Evolutionary conservation across 2,797 vertebrate species (phyloP).

Genomic region (Vespertilio murinus): DNA sequence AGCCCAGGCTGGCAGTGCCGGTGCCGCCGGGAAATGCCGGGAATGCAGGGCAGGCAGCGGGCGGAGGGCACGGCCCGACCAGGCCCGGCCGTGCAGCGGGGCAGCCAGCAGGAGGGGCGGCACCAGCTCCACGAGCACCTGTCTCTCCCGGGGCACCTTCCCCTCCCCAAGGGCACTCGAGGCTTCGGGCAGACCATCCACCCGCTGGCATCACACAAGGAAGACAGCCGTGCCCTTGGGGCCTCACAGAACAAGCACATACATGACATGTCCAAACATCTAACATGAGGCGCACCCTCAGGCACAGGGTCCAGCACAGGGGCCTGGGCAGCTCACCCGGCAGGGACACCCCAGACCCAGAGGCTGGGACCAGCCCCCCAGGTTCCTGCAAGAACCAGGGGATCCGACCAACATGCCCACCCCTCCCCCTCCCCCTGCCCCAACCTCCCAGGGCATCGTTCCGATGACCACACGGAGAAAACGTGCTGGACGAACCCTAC

Average conservation of each 20-base stretch:
- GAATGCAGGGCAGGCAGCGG: neutral
- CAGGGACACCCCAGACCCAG: no score
- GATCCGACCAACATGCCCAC: accelerated
- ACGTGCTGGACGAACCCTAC: neutral
- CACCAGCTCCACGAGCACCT: neutral
- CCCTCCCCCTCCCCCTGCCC: neutral
- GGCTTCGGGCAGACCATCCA: slow-evolving; percentile 66
- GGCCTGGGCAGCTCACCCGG: neutral
- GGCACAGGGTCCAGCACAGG: slow-evolving; percentile 74
- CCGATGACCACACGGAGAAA: slow-evolving; percentile 37
- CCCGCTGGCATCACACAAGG: slow-evolving; percentile 69
- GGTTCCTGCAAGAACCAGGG: neutral
- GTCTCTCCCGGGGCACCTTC: neutral
- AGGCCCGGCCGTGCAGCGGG: neutral
- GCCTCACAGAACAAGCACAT: slow-evolving; percentile 83
- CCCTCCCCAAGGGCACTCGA: slow-evolving; percentile 60
- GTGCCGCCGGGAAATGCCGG: neutral
- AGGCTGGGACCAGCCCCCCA: neutral
- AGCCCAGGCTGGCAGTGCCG: neutral
- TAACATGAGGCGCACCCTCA: slow-evolving; percentile 79
- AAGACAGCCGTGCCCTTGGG: slow-evolving; percentile 76
- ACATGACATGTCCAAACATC: slow-evolving; percentile 80
- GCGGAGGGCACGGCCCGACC: neutral
- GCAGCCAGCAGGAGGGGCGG: neutral
- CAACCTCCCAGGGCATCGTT: accelerated